Percentiles rank a stretch among this genome's conserved stretches.
Evolutionary conservation across 2,113 vertebrate species (phyloP).

Genomic region (Pao palembangensis): DNA sequence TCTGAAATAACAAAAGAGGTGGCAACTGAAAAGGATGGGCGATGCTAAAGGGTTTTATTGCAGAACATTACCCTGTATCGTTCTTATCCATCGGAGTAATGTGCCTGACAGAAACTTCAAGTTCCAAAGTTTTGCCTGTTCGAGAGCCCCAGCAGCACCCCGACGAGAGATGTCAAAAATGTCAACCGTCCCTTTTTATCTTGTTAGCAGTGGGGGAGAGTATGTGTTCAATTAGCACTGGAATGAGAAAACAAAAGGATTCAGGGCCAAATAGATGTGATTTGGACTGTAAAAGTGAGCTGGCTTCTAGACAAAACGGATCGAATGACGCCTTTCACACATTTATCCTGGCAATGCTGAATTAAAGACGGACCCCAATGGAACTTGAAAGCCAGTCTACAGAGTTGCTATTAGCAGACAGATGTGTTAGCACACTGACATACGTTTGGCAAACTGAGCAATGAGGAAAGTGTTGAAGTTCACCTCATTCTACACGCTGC

Average conservation of each 20-base stretch:
- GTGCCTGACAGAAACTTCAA: conserved; percentile 30
- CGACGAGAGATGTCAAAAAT: conserved; percentile 18
- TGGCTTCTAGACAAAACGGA: not conserved
- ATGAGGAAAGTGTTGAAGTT: conserved; percentile 8
- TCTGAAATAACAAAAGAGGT: conserved; percentile 2
- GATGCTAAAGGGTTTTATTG: not conserved
- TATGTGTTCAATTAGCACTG: conserved; percentile 9
- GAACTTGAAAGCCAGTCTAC: conserved; percentile 4
- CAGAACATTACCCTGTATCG: not conserved
- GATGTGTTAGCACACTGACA: not conserved
- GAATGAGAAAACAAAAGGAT: not conserved
- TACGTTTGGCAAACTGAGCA: not conserved
- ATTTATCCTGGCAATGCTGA: not conserved
- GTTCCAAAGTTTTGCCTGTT: not conserved
- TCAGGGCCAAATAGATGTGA: conserved; percentile 6
- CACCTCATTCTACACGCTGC: not conserved
- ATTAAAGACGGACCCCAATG: not conserved
- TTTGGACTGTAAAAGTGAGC: not conserved
- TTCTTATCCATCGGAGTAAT: no score
- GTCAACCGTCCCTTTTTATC: conserved; percentile 4
- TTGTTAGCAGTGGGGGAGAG: not conserved
- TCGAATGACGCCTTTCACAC: conserved; percentile 1
- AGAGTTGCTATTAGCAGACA: conserved; percentile 12
- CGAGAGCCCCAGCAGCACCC: conserved; percentile 1
- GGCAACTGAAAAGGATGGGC: not conserved